These are phyloP conservation scores for Octodon degus DNA, from an alignment of 2,113 vertebrate species.

Conservation along the genomic window DNA sequence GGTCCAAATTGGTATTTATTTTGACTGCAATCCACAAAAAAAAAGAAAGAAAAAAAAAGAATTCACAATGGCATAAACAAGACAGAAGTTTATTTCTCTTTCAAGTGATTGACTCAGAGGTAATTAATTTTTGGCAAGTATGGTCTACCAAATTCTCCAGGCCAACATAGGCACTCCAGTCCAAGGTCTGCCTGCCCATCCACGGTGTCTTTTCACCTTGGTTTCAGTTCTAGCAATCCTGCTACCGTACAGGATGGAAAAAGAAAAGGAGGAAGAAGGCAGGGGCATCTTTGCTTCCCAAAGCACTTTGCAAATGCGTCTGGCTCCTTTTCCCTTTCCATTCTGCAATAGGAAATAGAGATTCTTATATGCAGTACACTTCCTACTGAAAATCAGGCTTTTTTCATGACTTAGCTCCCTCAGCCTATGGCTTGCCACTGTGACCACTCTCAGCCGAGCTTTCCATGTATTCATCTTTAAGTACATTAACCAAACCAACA, in stretches of 20 bases:
- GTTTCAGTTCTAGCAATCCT: neutral
- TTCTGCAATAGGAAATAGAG: neutral
- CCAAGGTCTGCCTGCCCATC: neutral
- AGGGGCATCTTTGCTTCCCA: neutral
- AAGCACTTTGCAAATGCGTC: neutral
- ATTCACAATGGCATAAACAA: neutral
- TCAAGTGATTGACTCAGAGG: neutral
- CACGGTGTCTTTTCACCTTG: neutral
- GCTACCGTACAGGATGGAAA: neutral
- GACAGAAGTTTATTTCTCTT: neutral
- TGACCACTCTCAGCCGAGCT: neutral
- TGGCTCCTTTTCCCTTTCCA: neutral
- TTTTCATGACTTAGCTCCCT: conserved; percentile 12
- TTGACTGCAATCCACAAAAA: neutral
- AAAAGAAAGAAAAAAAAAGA: neutral
- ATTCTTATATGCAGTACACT: neutral
- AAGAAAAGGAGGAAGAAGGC: neutral
- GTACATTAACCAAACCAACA: neutral
- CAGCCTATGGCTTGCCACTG: neutral
- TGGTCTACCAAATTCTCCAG: neutral
- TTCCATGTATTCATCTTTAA: neutral
- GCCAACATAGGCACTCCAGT: neutral
- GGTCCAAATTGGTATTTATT: conserved; percentile 42
- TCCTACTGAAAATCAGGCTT: conserved; percentile 24
- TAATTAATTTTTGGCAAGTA: neutral